phyloP scores from a whole-genome alignment of 2,113 vertebrate species.

The Gila orcuttii region DNA sequence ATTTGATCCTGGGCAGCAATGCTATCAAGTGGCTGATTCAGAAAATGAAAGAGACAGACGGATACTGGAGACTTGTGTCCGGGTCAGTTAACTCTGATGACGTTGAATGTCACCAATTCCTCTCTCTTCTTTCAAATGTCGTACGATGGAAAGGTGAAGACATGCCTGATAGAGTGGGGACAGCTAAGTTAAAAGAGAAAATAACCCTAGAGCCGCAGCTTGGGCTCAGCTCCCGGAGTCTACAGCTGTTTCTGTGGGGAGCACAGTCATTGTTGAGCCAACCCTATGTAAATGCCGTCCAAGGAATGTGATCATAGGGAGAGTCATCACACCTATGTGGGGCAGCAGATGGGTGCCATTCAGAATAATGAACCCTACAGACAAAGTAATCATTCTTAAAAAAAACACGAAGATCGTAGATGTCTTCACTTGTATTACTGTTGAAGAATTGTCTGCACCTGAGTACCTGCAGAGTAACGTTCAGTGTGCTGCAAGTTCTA shows the following conservation, averaged over 20 bases:
- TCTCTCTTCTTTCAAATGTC: not conserved
- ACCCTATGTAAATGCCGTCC: not conserved
- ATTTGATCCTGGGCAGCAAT: conserved; percentile 3
- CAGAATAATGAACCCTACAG: conserved; percentile 14
- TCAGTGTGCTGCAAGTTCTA: not conserved
- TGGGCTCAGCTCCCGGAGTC: too few species aligned
- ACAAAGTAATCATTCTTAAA: conserved; percentile 9
- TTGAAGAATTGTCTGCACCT: not conserved
- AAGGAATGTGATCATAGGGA: not conserved
- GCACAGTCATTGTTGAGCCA: too few species aligned
- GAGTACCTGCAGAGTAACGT: not conserved
- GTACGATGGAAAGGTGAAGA: conserved; percentile 6
- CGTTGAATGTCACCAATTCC: conserved; percentile 1
- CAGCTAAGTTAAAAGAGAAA: conserved; percentile 7
- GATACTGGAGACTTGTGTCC: conserved; percentile 40
- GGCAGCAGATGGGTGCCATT: conserved; percentile 33
- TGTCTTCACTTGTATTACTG: too few species aligned
- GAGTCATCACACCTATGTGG: conserved; percentile 16
- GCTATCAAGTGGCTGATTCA: conserved; percentile 41
- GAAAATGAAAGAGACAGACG: not conserved
- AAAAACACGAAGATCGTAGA: too few species aligned
- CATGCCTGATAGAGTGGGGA: conserved; percentile 41
- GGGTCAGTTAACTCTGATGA: not conserved
- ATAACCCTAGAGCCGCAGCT: not conserved
- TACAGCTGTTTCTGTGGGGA: too few species aligned